Evolutionary conservation across 1,140 invertebrate genomes (phyloP), one percentile per base, ranked within the genome.

Genomic region (Drosophila melanica): DNA sequence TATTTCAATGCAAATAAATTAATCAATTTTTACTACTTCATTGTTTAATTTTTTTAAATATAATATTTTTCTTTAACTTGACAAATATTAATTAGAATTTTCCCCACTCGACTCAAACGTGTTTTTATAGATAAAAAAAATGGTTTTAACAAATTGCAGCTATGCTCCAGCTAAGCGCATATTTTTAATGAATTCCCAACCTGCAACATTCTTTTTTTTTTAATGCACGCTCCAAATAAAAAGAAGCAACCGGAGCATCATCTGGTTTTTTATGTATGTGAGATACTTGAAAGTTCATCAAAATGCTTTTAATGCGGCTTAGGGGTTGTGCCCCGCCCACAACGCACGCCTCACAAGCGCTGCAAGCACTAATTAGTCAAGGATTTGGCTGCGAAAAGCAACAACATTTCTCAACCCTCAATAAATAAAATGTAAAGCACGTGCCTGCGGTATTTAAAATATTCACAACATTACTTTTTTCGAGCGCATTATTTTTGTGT

Each of bases 361-460:
- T 53, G 37, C 54, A 63, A 65, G 48, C 75, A 77, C 77, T 77
- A 86, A 85, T 85, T 85, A 81, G 77, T 85, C 74, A 77, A 85
- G 74, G 69, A 80, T 86, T 81, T 68, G 48, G 58, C 69, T 69
- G 62, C 77, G 51, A 41, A 41, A 48, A 35, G 8, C 33, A 35
- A 10, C 33, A 35, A 35, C 7, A 35, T 35, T 62, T 48, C 35
- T 42, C 35, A 62, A 35, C 41, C 51, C 20, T 60, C 39, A 50
- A 41, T 64, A 47, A 20, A 41, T 55, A 60, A 63, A 65, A 58
- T 69, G 66, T 41, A 35, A 27, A 62, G 66, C 62, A 85, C 81
- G 81, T 80, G 58, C 62, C 48, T 23, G 62, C 23, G 48, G 35
- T 59, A 68, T 77, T 80, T 73, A 57, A 69, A 84, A 79, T 80